Evolutionary conservation across 2,888 invertebrate genomes (phyloP).

Genomic region (Tortricodes alternella): DNA sequence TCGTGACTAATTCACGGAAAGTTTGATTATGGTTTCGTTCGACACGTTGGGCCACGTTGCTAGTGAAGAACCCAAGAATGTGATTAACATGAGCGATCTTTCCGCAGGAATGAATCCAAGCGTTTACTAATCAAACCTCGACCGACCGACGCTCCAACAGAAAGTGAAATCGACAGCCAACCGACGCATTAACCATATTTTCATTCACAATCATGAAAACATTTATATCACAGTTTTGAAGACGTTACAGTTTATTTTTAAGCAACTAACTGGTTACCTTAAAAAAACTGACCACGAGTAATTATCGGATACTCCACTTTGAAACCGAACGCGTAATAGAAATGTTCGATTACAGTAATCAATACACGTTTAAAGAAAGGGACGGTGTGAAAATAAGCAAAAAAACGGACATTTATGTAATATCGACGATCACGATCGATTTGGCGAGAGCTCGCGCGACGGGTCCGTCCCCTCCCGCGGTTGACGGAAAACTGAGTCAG

Average conservation of each 20-base stretch:
- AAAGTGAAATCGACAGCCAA: slow-evolving; percentile 66
- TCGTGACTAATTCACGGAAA: slow-evolving; percentile 30
- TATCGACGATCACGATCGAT: slow-evolving; percentile 48
- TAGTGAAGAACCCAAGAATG: neutral
- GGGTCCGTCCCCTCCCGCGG: slow-evolving; percentile 55
- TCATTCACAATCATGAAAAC: slow-evolving; percentile 17
- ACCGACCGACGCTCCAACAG: slow-evolving; percentile 47
- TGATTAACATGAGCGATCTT: neutral
- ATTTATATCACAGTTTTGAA: slow-evolving; percentile 12
- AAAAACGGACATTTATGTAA: slow-evolving; percentile 54
- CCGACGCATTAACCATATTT: slow-evolving; percentile 8
- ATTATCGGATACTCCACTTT: slow-evolving; percentile 26
- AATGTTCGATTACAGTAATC: neutral
- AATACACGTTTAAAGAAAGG: slow-evolving; percentile 4
- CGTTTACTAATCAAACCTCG: slow-evolving; percentile 34
- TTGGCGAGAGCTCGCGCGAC: slow-evolving; percentile 36
- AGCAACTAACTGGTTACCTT: slow-evolving; percentile 30
- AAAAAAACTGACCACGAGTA: slow-evolving; percentile 35
- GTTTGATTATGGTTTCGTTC: slow-evolving; percentile 20
- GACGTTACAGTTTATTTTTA: slow-evolving; percentile 16
- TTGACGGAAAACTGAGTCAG: slow-evolving; percentile 56
- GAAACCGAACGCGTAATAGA: neutral
- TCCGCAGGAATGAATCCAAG: slow-evolving; percentile 26
- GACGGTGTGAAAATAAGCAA: neutral
- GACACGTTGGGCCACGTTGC: slow-evolving; percentile 15